Evolutionary conservation across 2,113 vertebrate species (phyloP).

Genomic region (Cinclus mexicanus): DNA sequence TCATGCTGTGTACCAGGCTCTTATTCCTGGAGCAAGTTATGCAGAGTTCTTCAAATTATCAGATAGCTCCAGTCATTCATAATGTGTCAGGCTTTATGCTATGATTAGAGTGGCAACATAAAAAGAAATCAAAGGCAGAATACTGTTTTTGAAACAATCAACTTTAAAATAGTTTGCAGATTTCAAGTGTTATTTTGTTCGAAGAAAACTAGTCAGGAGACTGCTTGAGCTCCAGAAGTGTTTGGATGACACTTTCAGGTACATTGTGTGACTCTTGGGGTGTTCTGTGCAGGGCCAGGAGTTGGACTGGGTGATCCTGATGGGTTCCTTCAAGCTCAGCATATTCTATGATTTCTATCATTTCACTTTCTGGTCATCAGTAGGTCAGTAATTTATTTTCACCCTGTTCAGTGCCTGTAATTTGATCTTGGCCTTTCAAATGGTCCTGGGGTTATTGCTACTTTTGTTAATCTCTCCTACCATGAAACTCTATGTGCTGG

Average conservation of each 20-base stretch:
- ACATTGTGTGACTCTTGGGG: too few relatives aligned
- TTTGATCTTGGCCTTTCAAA: background rate
- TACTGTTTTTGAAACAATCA: background rate
- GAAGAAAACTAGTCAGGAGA: background rate
- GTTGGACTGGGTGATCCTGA: background rate
- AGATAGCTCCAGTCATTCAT: background rate
- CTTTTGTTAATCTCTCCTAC: background rate
- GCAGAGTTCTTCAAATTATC: background rate
- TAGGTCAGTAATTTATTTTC: background rate
- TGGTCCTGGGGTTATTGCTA: background rate
- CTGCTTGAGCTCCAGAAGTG: background rate
- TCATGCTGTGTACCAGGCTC: background rate
- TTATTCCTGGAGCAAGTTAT: background rate
- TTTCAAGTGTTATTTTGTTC: background rate
- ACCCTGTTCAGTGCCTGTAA: background rate
- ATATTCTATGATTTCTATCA: background rate
- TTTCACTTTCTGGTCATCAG: background rate
- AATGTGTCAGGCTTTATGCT: background rate
- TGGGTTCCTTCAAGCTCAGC: background rate
- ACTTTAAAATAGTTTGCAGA: background rate
- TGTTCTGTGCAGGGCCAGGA: too few relatives aligned
- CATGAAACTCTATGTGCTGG: background rate
- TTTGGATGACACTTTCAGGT: background rate
- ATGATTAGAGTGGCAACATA: background rate
- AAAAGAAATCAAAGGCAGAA: background rate